Conservation (phyloP, 2,113 vertebrate species). For the Peromyscus polionotus region DNA sequence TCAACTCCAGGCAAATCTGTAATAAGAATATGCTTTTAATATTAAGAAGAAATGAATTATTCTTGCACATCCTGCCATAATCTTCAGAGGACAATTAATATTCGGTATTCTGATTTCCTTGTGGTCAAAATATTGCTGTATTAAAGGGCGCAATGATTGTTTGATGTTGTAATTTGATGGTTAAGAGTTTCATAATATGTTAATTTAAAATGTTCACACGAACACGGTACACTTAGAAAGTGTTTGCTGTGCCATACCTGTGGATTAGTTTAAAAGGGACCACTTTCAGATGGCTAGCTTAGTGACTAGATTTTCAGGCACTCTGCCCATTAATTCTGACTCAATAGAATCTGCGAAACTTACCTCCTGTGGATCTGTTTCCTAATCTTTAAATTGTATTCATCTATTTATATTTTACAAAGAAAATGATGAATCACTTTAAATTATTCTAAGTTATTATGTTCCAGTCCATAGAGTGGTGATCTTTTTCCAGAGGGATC, state of each 20-base stretch:
- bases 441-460: background rate
- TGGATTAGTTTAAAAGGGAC: background rate
- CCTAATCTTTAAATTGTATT: conserved; percentile 27
- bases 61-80: conserved; percentile 29
- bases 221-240: background rate
- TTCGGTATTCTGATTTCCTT: conserved; percentile 65
- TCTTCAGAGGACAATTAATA: conserved; percentile 21
- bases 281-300: background rate
- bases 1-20: conserved; percentile 56
- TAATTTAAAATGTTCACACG: conserved; percentile 41
- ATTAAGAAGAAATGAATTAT: conserved; percentile 43
- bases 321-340: background rate
- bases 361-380: background rate
- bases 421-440: background rate
- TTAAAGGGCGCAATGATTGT: background rate
- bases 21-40: conserved; percentile 47
- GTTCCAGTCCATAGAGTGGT: background rate
- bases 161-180: background rate
- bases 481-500: background rate
- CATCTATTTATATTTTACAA: conserved; percentile 29
- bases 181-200: conserved; percentile 18
- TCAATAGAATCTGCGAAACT: background rate
- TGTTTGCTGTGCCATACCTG: background rate
- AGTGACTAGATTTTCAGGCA: background rate
- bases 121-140: conserved; percentile 20